Evolutionary conservation across 2,797 vertebrate species (phyloP).

Genomic region (Leptoclinus maculatus): DNA sequence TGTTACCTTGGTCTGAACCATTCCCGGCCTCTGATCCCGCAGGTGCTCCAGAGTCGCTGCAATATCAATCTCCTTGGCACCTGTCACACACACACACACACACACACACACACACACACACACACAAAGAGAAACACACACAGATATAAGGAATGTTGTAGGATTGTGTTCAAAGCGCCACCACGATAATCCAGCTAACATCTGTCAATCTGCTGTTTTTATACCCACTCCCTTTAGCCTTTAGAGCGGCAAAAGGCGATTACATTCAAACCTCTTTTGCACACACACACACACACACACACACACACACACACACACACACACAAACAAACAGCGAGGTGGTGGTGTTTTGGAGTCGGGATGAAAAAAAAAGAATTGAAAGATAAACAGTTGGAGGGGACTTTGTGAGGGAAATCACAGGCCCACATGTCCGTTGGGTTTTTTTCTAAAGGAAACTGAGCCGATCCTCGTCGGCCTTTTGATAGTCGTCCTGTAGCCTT

Average conservation of each 20-base stretch:
- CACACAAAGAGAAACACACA: constrained; percentile 52
- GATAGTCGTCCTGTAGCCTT: not conserved
- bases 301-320: constrained; percentile 5
- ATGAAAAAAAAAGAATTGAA: constrained; percentile 29
- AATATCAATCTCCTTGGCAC: constrained; percentile 99
- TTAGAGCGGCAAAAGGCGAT: constrained; percentile 46
- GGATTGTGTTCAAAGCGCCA: constrained; percentile 77
- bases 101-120: constrained; percentile 63
- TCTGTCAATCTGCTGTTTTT: constrained; percentile 79
- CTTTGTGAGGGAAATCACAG: constrained; percentile 27
- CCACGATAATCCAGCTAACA: constrained; percentile 82
- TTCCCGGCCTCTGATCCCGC: constrained; percentile 95
- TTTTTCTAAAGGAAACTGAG: constrained; percentile 25
- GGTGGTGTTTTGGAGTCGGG: constrained; percentile 28
- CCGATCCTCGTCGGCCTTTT: constrained; percentile 27
- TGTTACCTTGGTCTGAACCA: constrained; percentile 98
- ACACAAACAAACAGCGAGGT: constrained; percentile 23
- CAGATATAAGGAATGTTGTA: constrained; percentile 25
- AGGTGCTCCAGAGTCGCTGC: constrained; percentile 98
- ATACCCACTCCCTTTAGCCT: constrained; percentile 52
- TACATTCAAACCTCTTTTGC: constrained; percentile 46
- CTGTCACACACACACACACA: constrained; percentile 76
- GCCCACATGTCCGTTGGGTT: not conserved
- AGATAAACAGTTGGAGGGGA: constrained; percentile 17
- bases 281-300: not conserved